Conservation (phyloP, 2,113 vertebrate genomes). For the Cacatua alba region DNA sequence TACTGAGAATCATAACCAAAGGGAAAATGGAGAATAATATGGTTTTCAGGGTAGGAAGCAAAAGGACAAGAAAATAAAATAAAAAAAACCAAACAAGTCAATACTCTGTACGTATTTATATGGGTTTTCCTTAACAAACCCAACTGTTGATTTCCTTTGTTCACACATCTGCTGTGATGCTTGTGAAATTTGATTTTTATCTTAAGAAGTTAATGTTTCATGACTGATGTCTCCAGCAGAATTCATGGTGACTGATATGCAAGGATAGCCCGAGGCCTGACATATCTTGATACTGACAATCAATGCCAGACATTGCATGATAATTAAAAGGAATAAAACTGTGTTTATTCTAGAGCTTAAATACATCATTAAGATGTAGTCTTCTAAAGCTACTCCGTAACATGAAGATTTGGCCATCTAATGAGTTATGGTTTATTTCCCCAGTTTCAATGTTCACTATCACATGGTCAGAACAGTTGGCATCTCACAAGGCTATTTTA, state of each 20-base stretch:
- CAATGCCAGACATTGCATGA: not conserved
- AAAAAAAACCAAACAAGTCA: not conserved
- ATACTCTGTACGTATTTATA: not conserved
- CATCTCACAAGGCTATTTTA: not conserved
- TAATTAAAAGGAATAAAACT: conserved; percentile 35
- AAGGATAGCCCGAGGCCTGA: conserved; percentile 34
- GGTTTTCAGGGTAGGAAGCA: not conserved
- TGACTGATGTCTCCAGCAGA: conserved; percentile 46
- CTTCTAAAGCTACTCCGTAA: not conserved
- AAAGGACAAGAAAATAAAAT: not conserved
- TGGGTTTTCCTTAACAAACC: not conserved
- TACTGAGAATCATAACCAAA: not conserved
- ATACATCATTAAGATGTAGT: not conserved
- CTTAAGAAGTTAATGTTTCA: conserved; percentile 27
- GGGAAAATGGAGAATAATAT: not conserved
- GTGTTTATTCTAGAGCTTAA: conserved; percentile 29
- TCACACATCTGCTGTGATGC: conserved; percentile 1
- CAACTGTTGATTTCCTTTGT: conserved; percentile 29
- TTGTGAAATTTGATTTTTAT: conserved; percentile 41
- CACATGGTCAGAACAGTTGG: not conserved
- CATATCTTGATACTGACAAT: conserved; percentile 54
- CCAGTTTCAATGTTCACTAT: not conserved
- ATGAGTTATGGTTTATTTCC: not conserved
- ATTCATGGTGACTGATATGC: not conserved
- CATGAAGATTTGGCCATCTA: not conserved